Base-by-base conservation (phyloP, 2,888 invertebrate genomes). In the Polyommatus iphigenia region DNA sequence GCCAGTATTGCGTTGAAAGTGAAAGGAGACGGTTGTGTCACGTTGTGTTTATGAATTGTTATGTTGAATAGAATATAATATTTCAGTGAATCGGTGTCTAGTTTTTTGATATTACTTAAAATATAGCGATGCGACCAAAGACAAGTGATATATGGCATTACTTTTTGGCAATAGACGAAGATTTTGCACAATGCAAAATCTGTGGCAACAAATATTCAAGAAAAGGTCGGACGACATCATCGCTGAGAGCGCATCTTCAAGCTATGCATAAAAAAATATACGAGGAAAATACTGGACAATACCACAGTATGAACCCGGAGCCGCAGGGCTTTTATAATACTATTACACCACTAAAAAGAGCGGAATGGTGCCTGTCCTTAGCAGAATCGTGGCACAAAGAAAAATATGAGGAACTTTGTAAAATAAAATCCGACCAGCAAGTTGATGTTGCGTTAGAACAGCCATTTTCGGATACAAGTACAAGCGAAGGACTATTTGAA, bases 181-280 rank as follows among this genome's bases (percentile, higher is more conserved):
- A 78, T 77, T 77, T 20, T 50, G 77, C 77, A 73, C 72, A 78
- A 77, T 78, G 78, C 50, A 78, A 78, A 32, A 62, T 54, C 76
- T 79, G 79, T 77, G 71, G 77, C n/a, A 79, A 79, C 77, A 77
- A 76, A 13, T 79, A 77, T 78, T 79, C 79, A 41, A 78, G 79
- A 78, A 79, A 73, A 76, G 78, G 78, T 29, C 73, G 79, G 36
- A 78, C 78, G 5, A 79, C 79, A n/a, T 76, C 78, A 54, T 79
- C 79, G 20, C 24, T 79, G 20, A 77, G 67, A n/a, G 41, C 50
- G 18, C 79, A 79, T 78, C 62, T 79, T 3, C 78, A 54, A 50
- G 76, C 79, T 76, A 62, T 78, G 20, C 62, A 62, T 24, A 62
- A 24, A 62, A 24, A 62, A 13, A 62, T 62, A 62, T 62, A 62